A percentile compares a stretch with the other conserved stretches of the same genome.
phyloP scores from a whole-genome alignment of 2,113 vertebrate species.

The Raja brachyura region DNA sequence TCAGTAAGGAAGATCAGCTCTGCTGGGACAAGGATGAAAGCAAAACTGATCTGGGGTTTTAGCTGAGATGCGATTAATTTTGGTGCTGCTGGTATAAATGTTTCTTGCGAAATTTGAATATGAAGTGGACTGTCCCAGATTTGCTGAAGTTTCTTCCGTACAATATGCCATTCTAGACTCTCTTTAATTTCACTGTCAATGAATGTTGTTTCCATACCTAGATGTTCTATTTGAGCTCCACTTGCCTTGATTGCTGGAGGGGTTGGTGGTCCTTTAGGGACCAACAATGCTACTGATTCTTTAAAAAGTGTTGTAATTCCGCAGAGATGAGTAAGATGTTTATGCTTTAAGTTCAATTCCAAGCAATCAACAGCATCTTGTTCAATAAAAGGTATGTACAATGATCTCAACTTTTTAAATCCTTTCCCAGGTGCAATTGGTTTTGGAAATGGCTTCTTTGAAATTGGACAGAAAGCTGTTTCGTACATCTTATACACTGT shows the following conservation, averaged over 20 bases:
- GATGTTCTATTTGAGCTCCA: no score
- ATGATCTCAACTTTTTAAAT: background rate
- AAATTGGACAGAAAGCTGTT: no score
- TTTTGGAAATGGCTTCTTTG: background rate
- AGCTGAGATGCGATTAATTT: background rate
- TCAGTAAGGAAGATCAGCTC: background rate
- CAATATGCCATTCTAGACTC: background rate
- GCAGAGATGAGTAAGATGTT: background rate
- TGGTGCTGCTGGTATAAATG: conserved; percentile 4
- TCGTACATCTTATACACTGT: background rate
- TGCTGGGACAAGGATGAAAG: background rate
- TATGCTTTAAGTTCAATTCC: conserved; percentile 1
- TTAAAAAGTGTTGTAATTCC: background rate
- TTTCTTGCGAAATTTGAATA: background rate
- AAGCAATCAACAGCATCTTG: background rate
- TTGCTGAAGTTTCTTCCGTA: conserved; percentile 9
- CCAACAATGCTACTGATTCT: background rate
- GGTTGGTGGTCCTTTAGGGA: background rate
- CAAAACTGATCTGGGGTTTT: background rate
- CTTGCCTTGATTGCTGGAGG: no score
- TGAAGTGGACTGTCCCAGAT: background rate
- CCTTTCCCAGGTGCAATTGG: background rate
- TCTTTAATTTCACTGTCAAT: background rate
- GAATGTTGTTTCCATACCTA: no score
- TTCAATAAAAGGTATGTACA: conserved; percentile 21